Base-by-base conservation (phyloP, 2,888 invertebrate genomes). In the Lordiphosa andalusiaca region DNA sequence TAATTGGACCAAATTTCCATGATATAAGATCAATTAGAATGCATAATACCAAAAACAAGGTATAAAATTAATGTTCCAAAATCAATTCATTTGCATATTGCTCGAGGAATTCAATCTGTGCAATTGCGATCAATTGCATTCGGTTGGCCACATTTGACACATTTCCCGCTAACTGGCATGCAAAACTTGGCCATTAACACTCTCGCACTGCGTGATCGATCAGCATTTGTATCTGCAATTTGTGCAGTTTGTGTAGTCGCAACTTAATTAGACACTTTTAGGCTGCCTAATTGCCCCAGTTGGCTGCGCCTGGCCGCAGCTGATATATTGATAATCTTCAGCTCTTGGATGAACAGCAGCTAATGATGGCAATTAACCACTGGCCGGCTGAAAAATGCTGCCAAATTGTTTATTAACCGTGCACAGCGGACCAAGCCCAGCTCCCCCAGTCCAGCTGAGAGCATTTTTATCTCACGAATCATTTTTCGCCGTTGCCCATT, bases 251-350 rank as follows among this genome's bases (percentile, higher is more conserved):
- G 68, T 64, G 69, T 56, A 61, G 71, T 66, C 68, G 76, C 69
- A 76, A 74, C 76, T 76, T 80, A 83, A 81, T 81, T 80, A 83
- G 76, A 77, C 80, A 77, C 81, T 83, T 21, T 6, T 80, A 69
- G 77, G 53, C 69, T 44, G 65, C 69, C 81, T 82, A 76, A 81
- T 76, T 77, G 75, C 83, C 66, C 60, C 52, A 64, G 61, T 54
- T 56, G 57, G 62, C 25, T 69, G 46, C 59, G 59, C 41, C 44
- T 25, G 54, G 63, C 60, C 59, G 49, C 35, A 30, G 49, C 54
- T 61, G 69, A 68, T 69, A 65, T 83, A 83, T 78, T 76, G 80
- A 83, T 82, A 83, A 77, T 69, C 77, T 55, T 55, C 56, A 49
- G 41, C 61, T 33, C 13, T 44, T 74, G 81, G 77, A 78, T 78